A percentile compares a stretch with the other conserved stretches of the same genome.
Conservation (phyloP, 2,113 vertebrate species). For the Sinocyclocheilus maitianheensis region DNA sequence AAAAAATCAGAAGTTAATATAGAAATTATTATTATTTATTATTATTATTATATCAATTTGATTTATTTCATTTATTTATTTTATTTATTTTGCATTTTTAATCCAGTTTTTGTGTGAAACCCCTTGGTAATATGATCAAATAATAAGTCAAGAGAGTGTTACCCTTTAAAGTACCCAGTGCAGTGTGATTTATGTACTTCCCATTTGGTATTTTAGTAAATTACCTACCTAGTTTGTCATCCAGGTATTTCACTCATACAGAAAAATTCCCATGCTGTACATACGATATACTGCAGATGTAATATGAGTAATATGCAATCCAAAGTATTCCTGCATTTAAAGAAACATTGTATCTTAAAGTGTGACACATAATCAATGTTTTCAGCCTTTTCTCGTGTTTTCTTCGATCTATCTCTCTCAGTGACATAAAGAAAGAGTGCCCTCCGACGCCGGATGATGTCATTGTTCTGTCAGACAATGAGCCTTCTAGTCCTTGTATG, state of each 20-base stretch:
- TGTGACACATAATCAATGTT: background rate
- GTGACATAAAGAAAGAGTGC: slow-evolving; percentile 86
- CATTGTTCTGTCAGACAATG: slow-evolving; percentile 92
- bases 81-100: too few relatives aligned
- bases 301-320: background rate
- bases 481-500: slow-evolving; percentile 87
- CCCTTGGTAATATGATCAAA: too few relatives aligned
- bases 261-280: background rate
- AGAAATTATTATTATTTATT: too few relatives aligned
- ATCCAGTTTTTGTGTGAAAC: too few relatives aligned
- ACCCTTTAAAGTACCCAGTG: too few relatives aligned
- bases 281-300: background rate
- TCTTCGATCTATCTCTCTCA: slow-evolving; percentile 55
- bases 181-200: too few relatives aligned
- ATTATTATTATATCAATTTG: too few relatives aligned
- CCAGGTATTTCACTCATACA: background rate
- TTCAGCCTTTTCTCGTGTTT: slow-evolving; percentile 14
- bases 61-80: too few relatives aligned
- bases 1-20: too few relatives aligned
- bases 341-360: background rate
- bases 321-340: too few relatives aligned
- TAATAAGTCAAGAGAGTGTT: too few relatives aligned
- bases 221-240: background rate
- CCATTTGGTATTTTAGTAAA: too few relatives aligned
- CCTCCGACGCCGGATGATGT: slow-evolving; percentile 84